A percentile compares a stretch with the other conserved stretches of the same genome.
Evolutionary conservation across 2,113 vertebrate species (phyloP).

Genomic region (Isichthys henryi): DNA sequence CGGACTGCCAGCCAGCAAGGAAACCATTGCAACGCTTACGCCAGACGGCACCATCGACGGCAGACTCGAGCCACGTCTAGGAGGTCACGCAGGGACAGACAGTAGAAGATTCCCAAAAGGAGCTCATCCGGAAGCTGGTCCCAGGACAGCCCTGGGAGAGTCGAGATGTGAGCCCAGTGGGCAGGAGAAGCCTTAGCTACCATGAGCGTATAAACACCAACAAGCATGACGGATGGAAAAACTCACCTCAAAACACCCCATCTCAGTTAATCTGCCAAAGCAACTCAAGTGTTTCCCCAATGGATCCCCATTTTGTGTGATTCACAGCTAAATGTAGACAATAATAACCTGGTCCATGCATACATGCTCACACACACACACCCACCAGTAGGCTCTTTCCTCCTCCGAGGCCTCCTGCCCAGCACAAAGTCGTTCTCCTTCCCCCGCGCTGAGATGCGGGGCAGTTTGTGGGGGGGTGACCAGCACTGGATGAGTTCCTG

Average conservation of each 20-base stretch:
- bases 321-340: neutral
- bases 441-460: conserved; percentile 46
- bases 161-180: neutral
- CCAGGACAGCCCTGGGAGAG: conserved; percentile 66
- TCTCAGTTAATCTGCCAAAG: neutral
- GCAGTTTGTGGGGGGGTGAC: conserved; percentile 62
- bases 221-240: neutral
- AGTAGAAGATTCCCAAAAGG: conserved; percentile 70
- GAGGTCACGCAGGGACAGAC: conserved; percentile 72
- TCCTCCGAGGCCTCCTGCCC: conserved; percentile 57
- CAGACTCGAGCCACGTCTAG: conserved; percentile 64
- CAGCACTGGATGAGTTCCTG: conserved; percentile 61
- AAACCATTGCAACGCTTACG: conserved; percentile 60
- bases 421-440: conserved; percentile 70
- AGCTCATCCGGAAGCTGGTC: conserved; percentile 83
- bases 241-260: neutral
- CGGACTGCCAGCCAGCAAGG: neutral
- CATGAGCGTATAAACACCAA: neutral
- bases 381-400: conserved; percentile 53
- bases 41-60: conserved; percentile 74
- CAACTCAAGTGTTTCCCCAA: neutral
- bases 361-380: neutral
- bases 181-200: neutral
- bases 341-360: neutral
- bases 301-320: neutral